A percentile compares a stretch with the other conserved stretches of the same genome.
These are phyloP conservation scores for Apamea epomidion DNA, from an alignment of 2,888 invertebrate species.

Conservation along the genomic window DNA sequence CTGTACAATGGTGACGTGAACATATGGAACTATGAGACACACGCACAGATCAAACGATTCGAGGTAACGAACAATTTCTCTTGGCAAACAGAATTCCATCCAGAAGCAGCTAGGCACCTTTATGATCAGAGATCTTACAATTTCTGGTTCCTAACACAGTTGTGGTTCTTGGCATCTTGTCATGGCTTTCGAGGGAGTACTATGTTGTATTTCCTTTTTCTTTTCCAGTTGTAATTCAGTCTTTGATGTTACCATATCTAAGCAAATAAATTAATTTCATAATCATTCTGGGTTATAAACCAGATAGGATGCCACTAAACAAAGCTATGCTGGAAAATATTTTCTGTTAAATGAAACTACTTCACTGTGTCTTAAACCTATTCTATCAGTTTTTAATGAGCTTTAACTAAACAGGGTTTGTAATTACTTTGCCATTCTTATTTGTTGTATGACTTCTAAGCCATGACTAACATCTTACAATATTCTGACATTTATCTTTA, in stretches of 20 bases:
- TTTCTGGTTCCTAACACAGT: neutral
- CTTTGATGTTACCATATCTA: neutral
- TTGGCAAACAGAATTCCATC: neutral
- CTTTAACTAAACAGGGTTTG: neutral
- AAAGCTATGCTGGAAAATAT: neutral
- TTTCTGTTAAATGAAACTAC: neutral
- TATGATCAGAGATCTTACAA: neutral
- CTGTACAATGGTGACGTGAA: slow-evolving; percentile 99
- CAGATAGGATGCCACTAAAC: neutral
- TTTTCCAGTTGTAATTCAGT: neutral
- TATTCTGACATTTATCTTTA: neutral
- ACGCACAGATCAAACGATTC: slow-evolving; percentile 95
- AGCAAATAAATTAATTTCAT: neutral
- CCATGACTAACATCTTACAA: neutral
- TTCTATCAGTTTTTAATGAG: neutral
- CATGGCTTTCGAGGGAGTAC: neutral
- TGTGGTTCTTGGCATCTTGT: neutral
- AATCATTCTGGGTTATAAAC: neutral
- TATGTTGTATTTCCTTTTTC: neutral
- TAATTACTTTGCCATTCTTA: slow-evolving; percentile 17
- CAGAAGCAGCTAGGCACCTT: neutral
- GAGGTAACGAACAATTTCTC: slow-evolving; percentile 90
- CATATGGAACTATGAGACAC: slow-evolving; percentile 99
- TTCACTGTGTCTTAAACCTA: neutral
- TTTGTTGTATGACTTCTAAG: slow-evolving; percentile 27